Conservation (phyloP, 2,888 invertebrate species). For the Beris chalybata region DNA sequence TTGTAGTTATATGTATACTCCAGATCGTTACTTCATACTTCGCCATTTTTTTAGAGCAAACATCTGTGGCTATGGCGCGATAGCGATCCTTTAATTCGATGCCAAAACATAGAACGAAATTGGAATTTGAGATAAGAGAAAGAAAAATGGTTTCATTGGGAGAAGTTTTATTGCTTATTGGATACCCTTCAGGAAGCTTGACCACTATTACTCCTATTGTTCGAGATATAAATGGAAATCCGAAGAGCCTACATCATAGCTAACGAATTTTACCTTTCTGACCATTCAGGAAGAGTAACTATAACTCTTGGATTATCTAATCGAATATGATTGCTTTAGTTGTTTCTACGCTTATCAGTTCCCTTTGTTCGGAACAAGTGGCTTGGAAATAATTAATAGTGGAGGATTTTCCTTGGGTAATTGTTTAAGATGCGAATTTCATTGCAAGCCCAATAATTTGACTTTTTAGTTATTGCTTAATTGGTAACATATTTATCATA, state of each 20-base stretch:
- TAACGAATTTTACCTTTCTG: conserved; percentile 11
- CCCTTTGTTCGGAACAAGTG: no score
- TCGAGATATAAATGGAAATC: conserved; percentile 15
- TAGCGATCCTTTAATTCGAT: conserved; percentile 28
- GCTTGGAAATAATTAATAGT: no score
- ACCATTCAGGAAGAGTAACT: conserved; percentile 19
- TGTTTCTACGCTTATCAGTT: not conserved
- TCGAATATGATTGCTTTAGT: conserved; percentile 22
- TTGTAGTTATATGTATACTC: no score
- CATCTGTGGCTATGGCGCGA: conserved; percentile 4
- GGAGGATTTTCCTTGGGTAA: no score
- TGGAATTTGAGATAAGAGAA: conserved; percentile 38
- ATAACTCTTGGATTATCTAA: conserved; percentile 25
- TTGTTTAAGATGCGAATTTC: no score
- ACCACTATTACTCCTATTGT: conserved; percentile 3
- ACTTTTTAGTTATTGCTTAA: no score
- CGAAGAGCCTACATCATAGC: conserved; percentile 13
- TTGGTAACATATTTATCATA: no score
- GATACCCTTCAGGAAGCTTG: conserved; percentile 26
- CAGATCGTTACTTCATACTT: no score
- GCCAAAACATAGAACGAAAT: conserved; percentile 36
- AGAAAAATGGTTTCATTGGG: conserved; percentile 38
- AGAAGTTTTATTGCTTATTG: conserved; percentile 39
- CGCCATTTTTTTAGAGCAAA: not conserved
- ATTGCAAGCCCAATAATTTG: no score